Percentiles rank a stretch among this genome's conserved stretches.
phyloP scores from a whole-genome alignment of 2,113 vertebrate species.

The Heteronetta atricapilla region DNA sequence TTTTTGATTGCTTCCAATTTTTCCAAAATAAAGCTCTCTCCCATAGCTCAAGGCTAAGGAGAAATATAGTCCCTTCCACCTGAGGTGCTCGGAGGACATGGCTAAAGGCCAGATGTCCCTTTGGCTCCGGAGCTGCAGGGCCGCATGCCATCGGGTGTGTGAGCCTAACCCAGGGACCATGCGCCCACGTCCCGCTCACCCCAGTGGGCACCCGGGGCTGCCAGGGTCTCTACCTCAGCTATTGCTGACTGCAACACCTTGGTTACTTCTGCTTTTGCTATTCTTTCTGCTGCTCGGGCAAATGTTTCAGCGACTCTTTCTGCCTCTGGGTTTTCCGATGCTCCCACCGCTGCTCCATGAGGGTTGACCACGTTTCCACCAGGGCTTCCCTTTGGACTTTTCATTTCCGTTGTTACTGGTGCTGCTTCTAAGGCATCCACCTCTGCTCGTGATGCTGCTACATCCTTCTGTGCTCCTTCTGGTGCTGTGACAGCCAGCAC shows the following conservation, averaged over 20 bases:
- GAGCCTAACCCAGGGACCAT: neutral
- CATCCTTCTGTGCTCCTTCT: neutral
- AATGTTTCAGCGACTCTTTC: neutral
- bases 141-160: accelerated
- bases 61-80: neutral
- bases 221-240: conserved; percentile 21
- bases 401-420: neutral
- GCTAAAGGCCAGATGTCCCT: neutral
- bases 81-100: neutral
- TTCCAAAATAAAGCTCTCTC: neutral
- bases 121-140: neutral
- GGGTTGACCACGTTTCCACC: neutral
- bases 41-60: neutral
- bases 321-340: neutral
- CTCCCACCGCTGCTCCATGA: neutral
- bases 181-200: neutral
- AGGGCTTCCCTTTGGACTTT: neutral
- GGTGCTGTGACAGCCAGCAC: neutral
- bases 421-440: neutral
- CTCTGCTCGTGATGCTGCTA: accelerated
- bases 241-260: conserved; percentile 39
- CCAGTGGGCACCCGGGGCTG: neutral
- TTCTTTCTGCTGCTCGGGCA: conserved; percentile 28
- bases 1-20: neutral
- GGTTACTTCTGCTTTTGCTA: conserved; percentile 13